Conservation (phyloP, 2,797 vertebrate genomes). For the Lepus townsendii region DNA sequence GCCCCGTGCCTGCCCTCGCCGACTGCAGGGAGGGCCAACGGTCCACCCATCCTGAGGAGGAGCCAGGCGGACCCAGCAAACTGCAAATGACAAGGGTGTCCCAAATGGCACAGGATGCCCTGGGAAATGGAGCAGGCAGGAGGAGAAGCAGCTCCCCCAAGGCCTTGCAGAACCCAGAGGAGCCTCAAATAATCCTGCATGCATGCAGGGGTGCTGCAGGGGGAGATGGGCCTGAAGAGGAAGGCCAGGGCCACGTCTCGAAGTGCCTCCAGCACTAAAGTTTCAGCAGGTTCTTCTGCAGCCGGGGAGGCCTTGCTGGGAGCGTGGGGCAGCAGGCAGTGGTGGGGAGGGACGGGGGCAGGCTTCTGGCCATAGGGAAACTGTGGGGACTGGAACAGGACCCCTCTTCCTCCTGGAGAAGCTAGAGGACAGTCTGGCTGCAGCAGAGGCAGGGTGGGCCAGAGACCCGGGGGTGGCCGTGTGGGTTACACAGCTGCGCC, state of each 20-base stretch:
- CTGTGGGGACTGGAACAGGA: not conserved
- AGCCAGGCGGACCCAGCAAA: not conserved
- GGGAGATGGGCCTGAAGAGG: not conserved
- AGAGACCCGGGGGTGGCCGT: not conserved
- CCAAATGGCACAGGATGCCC: not conserved
- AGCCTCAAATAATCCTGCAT: not conserved
- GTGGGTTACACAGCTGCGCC: not conserved
- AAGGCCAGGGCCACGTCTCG: not conserved
- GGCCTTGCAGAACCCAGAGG: not conserved
- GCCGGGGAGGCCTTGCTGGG: not conserved
- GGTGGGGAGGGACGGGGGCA: not conserved
- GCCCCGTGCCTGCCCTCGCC: too few relatives aligned
- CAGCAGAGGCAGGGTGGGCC: not conserved
- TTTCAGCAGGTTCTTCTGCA: not conserved
- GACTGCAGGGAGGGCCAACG: not conserved
- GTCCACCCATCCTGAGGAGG: not conserved
- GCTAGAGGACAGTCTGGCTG: not conserved
- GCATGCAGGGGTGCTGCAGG: not conserved
- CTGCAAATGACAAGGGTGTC: not conserved
- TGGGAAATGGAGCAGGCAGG: not conserved
- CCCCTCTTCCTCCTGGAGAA: not conserved
- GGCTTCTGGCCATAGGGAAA: not conserved
- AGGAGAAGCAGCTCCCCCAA: too few relatives aligned
- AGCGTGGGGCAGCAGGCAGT: accelerated
- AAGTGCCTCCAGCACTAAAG: not conserved